These are phyloP conservation scores for Laothoe populi DNA, from an alignment of 2,888 invertebrate genomes.

Conservation along the genomic window DNA sequence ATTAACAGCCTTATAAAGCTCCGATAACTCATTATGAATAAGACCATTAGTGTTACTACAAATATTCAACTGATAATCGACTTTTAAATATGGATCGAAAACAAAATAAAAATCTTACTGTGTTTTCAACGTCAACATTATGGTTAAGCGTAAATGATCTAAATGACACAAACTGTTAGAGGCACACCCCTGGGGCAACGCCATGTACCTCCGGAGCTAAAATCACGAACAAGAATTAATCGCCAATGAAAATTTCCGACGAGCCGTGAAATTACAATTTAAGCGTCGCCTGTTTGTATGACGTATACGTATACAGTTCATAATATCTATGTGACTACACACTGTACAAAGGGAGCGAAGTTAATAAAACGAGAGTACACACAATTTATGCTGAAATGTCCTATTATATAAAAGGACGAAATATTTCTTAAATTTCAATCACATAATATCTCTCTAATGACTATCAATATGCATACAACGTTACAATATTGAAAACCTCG, in stretches of 20 bases:
- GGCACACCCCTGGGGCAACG: slow-evolving; percentile 47
- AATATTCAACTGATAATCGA: too few relatives aligned
- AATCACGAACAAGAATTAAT: slow-evolving; percentile 76
- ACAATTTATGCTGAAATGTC: background rate
- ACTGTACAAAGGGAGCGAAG: background rate
- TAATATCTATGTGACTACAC: slow-evolving; percentile 14
- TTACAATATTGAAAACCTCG: too few relatives aligned
- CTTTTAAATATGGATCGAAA: background rate
- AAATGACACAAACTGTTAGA: slow-evolving; percentile 52
- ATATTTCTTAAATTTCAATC: background rate
- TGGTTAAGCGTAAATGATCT: slow-evolving; percentile 38
- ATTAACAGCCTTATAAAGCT: too few relatives aligned
- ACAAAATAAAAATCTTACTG: slow-evolving; percentile 22
- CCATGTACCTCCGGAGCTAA: slow-evolving; percentile 55
- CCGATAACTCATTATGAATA: too few relatives aligned
- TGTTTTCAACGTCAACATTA: slow-evolving; percentile 25
- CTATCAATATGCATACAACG: too few relatives aligned
- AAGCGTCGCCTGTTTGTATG: slow-evolving; percentile 70
- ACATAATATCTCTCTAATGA: too few relatives aligned
- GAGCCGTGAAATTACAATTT: slow-evolving; percentile 82
- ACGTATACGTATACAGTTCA: slow-evolving; percentile 42
- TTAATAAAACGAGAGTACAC: background rate
- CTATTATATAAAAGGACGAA: background rate
- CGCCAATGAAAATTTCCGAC: slow-evolving; percentile 78
- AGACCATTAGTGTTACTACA: too few relatives aligned